Evolutionary conservation across 2,888 invertebrate species (phyloP).

Genomic region (Drosophila vallismaia): DNA sequence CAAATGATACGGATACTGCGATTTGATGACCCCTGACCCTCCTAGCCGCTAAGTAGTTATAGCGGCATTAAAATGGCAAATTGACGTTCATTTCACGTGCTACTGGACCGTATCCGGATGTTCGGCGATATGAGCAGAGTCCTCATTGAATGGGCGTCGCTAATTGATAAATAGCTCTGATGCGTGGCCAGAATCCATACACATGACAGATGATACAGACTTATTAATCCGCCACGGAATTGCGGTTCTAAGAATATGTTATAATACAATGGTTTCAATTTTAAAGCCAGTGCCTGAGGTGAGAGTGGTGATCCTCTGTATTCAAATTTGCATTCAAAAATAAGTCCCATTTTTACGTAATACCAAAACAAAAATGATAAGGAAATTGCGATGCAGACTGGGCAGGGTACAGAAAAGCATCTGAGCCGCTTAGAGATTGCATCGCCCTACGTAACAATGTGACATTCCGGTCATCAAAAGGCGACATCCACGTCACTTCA

Average conservation of each 20-base stretch:
- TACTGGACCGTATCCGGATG: conserved; percentile 50
- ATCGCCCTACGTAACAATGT: conserved; percentile 15
- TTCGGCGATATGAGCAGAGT: conserved; percentile 37
- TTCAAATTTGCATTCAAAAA: no score
- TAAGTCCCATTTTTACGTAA: background rate
- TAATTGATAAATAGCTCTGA: conserved; percentile 73
- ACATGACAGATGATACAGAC: no score
- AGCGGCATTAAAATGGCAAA: conserved; percentile 59
- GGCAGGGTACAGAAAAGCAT: conserved; percentile 1
- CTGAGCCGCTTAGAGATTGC: conserved; percentile 17
- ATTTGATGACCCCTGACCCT: conserved; percentile 62
- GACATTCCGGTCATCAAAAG: conserved; percentile 13
- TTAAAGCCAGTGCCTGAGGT: background rate
- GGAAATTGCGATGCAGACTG: conserved; percentile 52
- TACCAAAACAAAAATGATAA: conserved; percentile 48
- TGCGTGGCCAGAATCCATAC: conserved; percentile 55
- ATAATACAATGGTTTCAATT: background rate
- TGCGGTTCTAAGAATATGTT: background rate
- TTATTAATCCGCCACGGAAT: no score
- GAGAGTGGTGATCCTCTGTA: no score
- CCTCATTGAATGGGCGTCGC: conserved; percentile 71
- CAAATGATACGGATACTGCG: conserved; percentile 27
- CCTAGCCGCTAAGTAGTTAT: conserved; percentile 17
- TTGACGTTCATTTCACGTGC: conserved; percentile 72
- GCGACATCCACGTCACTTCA: conserved; percentile 24